A percentile compares a stretch with the other conserved stretches of the same genome.
Evolutionary conservation across 2,113 vertebrate species (phyloP).

Genomic region (Cranoglanis bouderius): DNA sequence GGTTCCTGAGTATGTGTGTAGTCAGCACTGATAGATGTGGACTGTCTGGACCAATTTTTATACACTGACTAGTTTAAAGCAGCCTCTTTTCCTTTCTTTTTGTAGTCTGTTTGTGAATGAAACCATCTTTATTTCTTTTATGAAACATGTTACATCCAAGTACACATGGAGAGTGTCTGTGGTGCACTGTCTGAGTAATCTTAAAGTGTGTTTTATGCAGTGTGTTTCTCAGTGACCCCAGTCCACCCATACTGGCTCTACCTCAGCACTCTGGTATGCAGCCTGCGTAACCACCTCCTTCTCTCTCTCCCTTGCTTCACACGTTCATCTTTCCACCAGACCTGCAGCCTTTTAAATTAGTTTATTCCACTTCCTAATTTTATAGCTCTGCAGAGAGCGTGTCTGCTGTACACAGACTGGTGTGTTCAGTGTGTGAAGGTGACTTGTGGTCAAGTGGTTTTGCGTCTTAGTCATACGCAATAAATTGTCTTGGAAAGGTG

Average conservation of each 20-base stretch:
- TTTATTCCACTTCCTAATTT: slow-evolving; percentile 48
- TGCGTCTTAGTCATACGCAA: slow-evolving; percentile 54
- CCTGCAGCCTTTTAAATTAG: slow-evolving; percentile 47
- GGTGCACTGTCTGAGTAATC: slow-evolving; percentile 2
- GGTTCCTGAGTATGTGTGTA: background rate
- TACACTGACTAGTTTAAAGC: background rate
- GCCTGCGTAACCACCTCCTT: slow-evolving; percentile 38
- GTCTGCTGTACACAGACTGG: slow-evolving; percentile 19
- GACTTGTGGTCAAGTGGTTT: slow-evolving; percentile 53
- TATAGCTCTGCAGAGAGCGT: slow-evolving; percentile 35
- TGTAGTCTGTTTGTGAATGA: background rate
- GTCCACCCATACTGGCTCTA: slow-evolving; percentile 42
- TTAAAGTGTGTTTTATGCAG: slow-evolving; percentile 33
- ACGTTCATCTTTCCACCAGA: slow-evolving; percentile 48
- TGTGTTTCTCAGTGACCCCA: slow-evolving; percentile 48
- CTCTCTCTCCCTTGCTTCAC: slow-evolving; percentile 39
- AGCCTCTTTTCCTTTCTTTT: background rate
- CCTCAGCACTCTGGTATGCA: slow-evolving; percentile 57
- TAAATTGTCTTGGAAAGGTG: slow-evolving; percentile 42
- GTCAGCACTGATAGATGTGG: background rate
- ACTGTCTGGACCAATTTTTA: slow-evolving; percentile 1
- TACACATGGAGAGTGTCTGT: slow-evolving; percentile 24
- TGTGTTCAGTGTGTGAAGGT: slow-evolving; percentile 33
- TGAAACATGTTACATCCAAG: background rate
- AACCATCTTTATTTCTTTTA: background rate